These are phyloP conservation scores for Sciurus carolinensis DNA, from an alignment of 2,797 vertebrate genomes.

Conservation along the genomic window DNA sequence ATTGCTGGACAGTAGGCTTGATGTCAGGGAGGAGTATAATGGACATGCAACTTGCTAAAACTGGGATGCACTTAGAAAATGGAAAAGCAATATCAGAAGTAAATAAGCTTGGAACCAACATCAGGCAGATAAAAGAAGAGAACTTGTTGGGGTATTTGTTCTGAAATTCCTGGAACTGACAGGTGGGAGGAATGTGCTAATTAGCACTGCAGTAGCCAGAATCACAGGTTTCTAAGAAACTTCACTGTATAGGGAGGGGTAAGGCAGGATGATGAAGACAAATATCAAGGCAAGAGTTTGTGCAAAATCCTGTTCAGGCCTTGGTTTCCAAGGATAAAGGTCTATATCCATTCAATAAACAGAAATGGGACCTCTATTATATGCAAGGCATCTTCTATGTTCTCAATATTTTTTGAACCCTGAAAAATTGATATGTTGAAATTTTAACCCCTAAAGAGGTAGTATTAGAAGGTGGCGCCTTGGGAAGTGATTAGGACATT, in stretches of 20 bases:
- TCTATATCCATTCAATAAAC: neutral
- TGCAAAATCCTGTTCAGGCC: neutral
- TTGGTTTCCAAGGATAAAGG: neutral
- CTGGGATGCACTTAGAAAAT: neutral
- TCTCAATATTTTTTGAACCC: neutral
- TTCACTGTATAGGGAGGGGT: neutral
- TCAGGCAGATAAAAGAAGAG: neutral
- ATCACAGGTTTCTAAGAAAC: neutral
- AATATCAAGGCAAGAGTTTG: neutral
- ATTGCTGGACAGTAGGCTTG: neutral
- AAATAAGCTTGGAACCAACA: neutral
- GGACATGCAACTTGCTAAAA: neutral
- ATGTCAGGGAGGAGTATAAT: neutral
- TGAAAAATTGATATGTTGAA: neutral
- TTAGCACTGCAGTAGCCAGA: neutral
- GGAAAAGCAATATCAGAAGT: neutral
- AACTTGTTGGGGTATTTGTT: neutral
- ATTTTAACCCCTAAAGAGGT: neutral
- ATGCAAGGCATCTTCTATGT: neutral
- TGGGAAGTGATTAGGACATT: neutral
- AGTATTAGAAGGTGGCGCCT: neutral
- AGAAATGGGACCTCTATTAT: neutral
- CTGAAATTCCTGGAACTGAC: neutral
- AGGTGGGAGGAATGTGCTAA: neutral
- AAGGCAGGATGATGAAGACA: neutral